phyloP scores from a whole-genome alignment of 2,113 vertebrate genomes.

The Gavia stellata region DNA sequence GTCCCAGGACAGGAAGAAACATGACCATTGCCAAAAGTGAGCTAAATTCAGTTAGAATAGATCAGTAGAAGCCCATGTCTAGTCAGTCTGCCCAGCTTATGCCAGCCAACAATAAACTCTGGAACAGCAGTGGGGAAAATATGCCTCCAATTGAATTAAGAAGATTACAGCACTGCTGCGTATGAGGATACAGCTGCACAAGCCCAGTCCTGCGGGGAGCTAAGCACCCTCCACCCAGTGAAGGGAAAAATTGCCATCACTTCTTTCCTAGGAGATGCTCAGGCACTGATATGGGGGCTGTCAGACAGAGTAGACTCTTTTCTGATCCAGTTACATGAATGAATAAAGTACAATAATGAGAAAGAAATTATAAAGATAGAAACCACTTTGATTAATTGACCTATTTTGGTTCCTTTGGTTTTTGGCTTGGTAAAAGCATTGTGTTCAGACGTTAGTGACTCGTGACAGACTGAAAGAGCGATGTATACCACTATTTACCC shows the following conservation, averaged over 20 bases:
- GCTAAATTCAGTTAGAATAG: neutral
- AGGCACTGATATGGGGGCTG: neutral
- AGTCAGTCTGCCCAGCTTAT: neutral
- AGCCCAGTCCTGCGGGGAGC: neutral
- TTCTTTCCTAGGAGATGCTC: neutral
- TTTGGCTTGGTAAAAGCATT: constrained; percentile 24
- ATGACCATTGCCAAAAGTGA: neutral
- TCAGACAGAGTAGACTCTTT: neutral
- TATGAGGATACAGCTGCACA: neutral
- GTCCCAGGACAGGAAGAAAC: neutral
- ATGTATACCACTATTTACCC: neutral
- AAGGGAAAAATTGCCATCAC: neutral
- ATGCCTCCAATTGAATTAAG: neutral
- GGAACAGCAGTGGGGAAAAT: neutral
- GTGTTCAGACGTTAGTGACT: neutral
- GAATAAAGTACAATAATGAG: constrained; percentile 16
- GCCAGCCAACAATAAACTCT: neutral
- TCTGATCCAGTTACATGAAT: neutral
- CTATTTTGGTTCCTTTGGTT: constrained; percentile 55
- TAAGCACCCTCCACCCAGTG: neutral
- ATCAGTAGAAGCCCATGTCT: neutral
- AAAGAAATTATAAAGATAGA: constrained; percentile 51
- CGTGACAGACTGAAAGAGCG: neutral
- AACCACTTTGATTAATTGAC: constrained; percentile 43
- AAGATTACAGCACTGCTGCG: neutral